phyloP scores from a whole-genome alignment of 2,113 vertebrate species.

The Zapornia atra region DNA sequence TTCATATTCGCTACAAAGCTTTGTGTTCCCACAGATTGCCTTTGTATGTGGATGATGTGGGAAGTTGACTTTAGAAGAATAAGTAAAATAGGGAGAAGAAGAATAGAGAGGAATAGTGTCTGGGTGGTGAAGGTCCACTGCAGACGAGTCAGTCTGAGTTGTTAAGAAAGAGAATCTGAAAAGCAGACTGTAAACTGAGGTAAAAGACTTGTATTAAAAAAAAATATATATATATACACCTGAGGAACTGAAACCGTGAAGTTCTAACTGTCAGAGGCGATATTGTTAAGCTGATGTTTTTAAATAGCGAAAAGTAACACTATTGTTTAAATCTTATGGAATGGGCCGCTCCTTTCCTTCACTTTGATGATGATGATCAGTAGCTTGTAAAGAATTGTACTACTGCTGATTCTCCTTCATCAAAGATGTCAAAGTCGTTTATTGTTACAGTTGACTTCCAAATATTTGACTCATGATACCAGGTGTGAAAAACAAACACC shows the following conservation, averaged over 20 bases:
- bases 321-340: not conserved
- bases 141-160: not conserved
- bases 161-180: not conserved
- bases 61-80: not conserved
- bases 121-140: not conserved
- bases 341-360: not conserved
- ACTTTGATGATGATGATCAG: not conserved
- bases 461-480: not conserved
- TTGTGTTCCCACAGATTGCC: not conserved
- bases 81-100: not conserved
- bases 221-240: not conserved
- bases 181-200: not conserved
- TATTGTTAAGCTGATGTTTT: not conserved
- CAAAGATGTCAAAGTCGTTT: not conserved
- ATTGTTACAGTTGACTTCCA: not conserved
- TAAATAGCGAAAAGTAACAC: not conserved
- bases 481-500: not conserved
- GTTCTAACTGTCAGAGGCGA: not conserved
- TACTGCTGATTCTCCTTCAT: not conserved
- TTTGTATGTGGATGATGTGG: not conserved
- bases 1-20: not conserved
- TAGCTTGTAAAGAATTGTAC: not conserved
- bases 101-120: not conserved
- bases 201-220: not conserved
- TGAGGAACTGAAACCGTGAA: not conserved